Evolutionary conservation across 2,888 invertebrate genomes (phyloP).

Genomic region (Xestia c-nigrum): DNA sequence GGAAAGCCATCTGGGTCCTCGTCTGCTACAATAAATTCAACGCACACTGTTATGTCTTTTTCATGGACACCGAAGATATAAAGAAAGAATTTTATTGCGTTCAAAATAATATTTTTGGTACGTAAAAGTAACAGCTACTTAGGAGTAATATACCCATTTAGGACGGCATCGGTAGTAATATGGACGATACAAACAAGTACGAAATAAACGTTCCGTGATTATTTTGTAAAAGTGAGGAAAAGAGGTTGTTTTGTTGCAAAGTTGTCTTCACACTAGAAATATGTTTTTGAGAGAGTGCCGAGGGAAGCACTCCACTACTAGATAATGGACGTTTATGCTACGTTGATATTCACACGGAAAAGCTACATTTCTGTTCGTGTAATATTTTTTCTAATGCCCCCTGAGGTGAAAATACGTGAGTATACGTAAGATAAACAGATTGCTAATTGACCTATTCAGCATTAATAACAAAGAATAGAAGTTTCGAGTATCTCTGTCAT

Average conservation of each 20-base stretch:
- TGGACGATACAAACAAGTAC: conserved; percentile 59
- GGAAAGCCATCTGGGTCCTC: conserved; percentile 89
- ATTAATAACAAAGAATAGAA: conserved; percentile 46
- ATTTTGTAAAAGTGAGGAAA: conserved; percentile 59
- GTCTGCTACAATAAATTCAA: conserved; percentile 88
- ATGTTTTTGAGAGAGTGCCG: conserved; percentile 64
- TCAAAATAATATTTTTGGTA: conserved; percentile 82
- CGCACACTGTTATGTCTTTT: conserved; percentile 88
- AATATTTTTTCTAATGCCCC: conserved; percentile 30
- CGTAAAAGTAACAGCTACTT: conserved; percentile 73
- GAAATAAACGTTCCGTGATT: conserved; percentile 62
- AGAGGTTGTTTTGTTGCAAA: conserved; percentile 49
- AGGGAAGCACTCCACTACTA: conserved; percentile 58
- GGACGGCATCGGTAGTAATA: conserved; percentile 59
- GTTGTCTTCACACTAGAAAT: conserved; percentile 59
- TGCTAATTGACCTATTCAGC: conserved; percentile 25
- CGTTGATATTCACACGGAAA: conserved; percentile 54
- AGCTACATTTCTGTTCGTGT: conserved; percentile 36
- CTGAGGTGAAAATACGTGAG: conserved; percentile 9
- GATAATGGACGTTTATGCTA: conserved; percentile 64
- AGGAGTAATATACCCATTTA: conserved; percentile 68
- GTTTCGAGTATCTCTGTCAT: conserved; percentile 43
- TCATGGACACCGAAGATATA: conserved; percentile 86
- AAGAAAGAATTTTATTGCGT: conserved; percentile 85
- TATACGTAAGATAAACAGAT: conserved; percentile 20